These are phyloP conservation scores for Lethenteron reissneri DNA, from an alignment of 2,113 vertebrate species.

Conservation along the genomic window DNA sequence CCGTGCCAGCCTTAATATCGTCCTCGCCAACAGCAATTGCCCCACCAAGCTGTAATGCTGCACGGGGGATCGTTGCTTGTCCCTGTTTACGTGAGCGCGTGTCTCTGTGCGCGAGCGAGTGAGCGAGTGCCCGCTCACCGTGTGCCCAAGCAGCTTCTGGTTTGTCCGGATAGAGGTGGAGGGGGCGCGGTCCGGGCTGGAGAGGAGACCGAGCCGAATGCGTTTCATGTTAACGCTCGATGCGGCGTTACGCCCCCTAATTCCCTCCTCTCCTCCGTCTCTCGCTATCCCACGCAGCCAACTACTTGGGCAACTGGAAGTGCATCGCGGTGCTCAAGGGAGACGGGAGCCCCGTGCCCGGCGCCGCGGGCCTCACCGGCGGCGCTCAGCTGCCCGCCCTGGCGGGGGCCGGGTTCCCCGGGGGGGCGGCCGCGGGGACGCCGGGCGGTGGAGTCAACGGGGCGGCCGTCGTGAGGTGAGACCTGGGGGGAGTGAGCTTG, in stretches of 20 bases:
- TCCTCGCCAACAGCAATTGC: too few relatives aligned
- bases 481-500: slow-evolving; percentile 10
- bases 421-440: slow-evolving; percentile 38
- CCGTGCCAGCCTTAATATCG: too few relatives aligned
- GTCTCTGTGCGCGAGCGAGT: too few relatives aligned
- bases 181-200: too few relatives aligned
- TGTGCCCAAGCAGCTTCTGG: too few relatives aligned
- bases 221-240: too few relatives aligned
- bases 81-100: too few relatives aligned
- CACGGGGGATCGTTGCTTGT: too few relatives aligned
- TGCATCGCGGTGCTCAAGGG: slow-evolving; percentile 87
- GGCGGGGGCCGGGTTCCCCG: slow-evolving; percentile 39
- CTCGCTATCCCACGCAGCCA: slow-evolving; percentile 31
- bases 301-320: slow-evolving; percentile 99
- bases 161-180: too few relatives aligned
- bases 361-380: slow-evolving; percentile 38
- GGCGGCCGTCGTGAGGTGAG: slow-evolving; percentile 66
- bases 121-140: too few relatives aligned
- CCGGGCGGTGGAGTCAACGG: slow-evolving; percentile 60
- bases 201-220: too few relatives aligned
- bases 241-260: neutral
- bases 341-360: slow-evolving; percentile 71
- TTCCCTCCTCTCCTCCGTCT: neutral
- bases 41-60: too few relatives aligned
- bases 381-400: slow-evolving; percentile 30